phyloP scores from a whole-genome alignment of 2,888 invertebrate genomes.

The Philereme vetulata region DNA sequence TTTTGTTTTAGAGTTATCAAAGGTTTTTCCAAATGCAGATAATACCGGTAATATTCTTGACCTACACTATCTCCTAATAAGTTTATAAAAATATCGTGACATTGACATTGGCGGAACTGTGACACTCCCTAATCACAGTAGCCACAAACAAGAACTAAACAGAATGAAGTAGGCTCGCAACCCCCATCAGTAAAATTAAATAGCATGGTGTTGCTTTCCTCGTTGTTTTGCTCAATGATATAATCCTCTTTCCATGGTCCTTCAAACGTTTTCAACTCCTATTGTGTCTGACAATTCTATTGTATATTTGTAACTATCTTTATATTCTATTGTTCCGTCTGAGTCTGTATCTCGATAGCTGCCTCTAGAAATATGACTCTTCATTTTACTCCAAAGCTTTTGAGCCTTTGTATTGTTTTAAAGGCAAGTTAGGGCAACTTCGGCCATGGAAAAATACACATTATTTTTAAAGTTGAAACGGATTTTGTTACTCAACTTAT shows the following conservation, averaged over 20 bases:
- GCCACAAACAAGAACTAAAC: too few species aligned
- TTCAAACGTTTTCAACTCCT: conserved; percentile 1
- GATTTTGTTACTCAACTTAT: conserved; percentile 4
- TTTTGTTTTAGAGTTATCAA: too few species aligned
- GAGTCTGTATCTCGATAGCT: conserved; percentile 41
- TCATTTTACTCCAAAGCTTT: conserved; percentile 29
- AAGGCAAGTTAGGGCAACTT: conserved; percentile 27
- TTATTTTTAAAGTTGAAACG: conserved; percentile 8
- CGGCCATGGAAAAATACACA: conserved; percentile 1
- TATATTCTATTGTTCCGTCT: conserved; percentile 27
- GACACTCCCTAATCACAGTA: too few species aligned
- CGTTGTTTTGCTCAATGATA: not conserved
- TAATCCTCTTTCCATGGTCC: not conserved
- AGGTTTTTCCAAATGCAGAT: too few species aligned
- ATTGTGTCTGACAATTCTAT: conserved; percentile 5
- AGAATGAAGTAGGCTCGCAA: too few species aligned
- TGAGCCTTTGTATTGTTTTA: conserved; percentile 40
- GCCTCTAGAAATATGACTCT: conserved; percentile 43
- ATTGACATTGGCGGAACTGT: too few species aligned
- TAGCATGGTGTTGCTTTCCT: too few species aligned
- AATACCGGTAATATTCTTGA: too few species aligned
- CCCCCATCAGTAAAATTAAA: too few species aligned
- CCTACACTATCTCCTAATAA: too few species aligned
- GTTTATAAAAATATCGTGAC: too few species aligned
- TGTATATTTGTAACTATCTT: not conserved